These are phyloP conservation scores for Drosophila kohkoa DNA, from an alignment of 1,140 invertebrate genomes.

Conservation along the genomic window DNA sequence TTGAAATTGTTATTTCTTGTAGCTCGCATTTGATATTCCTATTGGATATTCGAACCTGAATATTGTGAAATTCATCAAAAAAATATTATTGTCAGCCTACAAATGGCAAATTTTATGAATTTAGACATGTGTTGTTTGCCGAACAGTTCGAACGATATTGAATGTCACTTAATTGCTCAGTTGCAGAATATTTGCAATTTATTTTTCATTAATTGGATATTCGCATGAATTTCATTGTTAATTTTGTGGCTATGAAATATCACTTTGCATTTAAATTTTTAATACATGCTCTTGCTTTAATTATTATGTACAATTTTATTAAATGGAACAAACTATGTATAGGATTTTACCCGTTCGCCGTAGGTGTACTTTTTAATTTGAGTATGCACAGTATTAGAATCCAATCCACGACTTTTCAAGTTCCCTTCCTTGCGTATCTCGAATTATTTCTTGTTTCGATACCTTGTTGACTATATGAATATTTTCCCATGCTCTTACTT, in stretches of 20 bases:
- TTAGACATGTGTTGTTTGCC: too few species aligned
- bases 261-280: too few species aligned
- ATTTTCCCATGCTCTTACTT: background rate
- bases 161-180: background rate
- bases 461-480: background rate
- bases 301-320: too few species aligned
- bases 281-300: too few species aligned
- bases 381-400: too few species aligned
- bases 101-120: background rate
- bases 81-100: background rate
- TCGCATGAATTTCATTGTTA: background rate
- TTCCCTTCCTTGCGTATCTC: too few species aligned
- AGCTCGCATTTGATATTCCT: background rate
- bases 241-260: background rate
- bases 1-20: conserved; percentile 16
- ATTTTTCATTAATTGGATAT: background rate
- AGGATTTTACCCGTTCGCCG: too few species aligned
- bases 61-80: conserved; percentile 10
- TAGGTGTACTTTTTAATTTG: too few species aligned
- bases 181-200: background rate
- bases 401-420: too few species aligned
- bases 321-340: too few species aligned
- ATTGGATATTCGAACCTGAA: background rate
- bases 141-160: background rate
- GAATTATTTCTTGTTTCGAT: too few species aligned